Conservation (phyloP, 2,888 invertebrate genomes). For the Lacanobia oleracea region DNA sequence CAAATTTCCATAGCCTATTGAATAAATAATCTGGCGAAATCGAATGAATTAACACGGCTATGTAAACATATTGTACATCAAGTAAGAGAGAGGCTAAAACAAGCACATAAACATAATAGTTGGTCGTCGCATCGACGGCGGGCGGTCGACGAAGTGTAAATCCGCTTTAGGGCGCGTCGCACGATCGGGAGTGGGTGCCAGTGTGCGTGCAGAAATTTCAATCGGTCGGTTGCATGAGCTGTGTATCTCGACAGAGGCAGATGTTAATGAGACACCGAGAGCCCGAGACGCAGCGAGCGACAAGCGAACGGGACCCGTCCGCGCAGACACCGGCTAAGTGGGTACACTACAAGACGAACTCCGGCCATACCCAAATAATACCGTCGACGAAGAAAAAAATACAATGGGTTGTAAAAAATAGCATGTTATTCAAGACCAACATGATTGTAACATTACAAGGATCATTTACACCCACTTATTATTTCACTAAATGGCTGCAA, state of each 20-base stretch:
- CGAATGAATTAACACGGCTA: conserved; percentile 75
- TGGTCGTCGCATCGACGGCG: conserved; percentile 53
- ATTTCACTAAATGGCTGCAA: conserved; percentile 25
- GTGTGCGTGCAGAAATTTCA: conserved; percentile 83
- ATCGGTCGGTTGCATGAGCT: conserved; percentile 74
- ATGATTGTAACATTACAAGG: conserved; percentile 5
- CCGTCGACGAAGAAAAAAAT: conserved; percentile 19
- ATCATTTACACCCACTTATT: conserved; percentile 24
- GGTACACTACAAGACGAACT: conserved; percentile 61
- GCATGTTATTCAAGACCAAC: conserved; percentile 19
- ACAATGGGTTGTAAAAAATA: conserved; percentile 25
- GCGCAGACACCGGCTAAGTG: conserved; percentile 60
- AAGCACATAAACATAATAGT: conserved; percentile 58
- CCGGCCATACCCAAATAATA: conserved; percentile 52
- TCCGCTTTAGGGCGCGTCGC: conserved; percentile 79
- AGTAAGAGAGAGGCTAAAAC: conserved; percentile 63
- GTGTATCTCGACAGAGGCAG: conserved; percentile 79
- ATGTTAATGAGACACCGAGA: conserved; percentile 81
- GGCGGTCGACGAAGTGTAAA: conserved; percentile 77
- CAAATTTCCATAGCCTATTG: conserved; percentile 81
- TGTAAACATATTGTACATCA: conserved; percentile 62
- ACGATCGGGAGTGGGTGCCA: conserved; percentile 72
- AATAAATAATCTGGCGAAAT: conserved; percentile 84
- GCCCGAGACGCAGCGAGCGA: conserved; percentile 50
- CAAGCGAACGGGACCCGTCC: conserved; percentile 69